A percentile compares a stretch with the other conserved stretches of the same genome.
These are phyloP conservation scores for Myotis pilosus DNA, from an alignment of 2,797 vertebrate genomes.

Conservation along the genomic window DNA sequence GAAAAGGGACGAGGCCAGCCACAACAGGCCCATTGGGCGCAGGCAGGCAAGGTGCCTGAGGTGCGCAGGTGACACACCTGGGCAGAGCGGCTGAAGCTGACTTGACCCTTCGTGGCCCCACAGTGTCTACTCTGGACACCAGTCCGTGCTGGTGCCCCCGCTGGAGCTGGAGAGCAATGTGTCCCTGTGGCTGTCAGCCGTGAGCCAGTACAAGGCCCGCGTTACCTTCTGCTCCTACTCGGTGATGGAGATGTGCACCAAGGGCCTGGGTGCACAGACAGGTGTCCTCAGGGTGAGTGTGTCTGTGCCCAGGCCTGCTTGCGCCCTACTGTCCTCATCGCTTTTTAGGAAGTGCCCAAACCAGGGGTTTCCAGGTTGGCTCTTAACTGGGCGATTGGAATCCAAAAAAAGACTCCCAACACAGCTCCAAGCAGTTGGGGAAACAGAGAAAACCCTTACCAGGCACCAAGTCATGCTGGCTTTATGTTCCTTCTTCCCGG, in stretches of 20 bases:
- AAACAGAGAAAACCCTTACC: background rate
- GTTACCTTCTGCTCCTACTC: conserved; percentile 98
- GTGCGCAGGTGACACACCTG: background rate
- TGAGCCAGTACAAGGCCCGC: conserved; percentile 96
- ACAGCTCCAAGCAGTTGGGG: background rate
- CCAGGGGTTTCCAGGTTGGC: background rate
- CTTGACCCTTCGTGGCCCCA: background rate
- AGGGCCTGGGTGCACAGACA: conserved; percentile 93
- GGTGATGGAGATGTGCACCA: conserved; percentile 98
- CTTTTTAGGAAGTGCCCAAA: background rate
- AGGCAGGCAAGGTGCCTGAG: background rate
- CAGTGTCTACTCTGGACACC: conserved; percentile 96
- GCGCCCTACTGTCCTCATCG: background rate
- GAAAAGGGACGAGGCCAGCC: background rate
- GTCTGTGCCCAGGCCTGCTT: background rate
- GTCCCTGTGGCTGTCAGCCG: conserved; percentile 94
- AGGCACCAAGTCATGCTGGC: background rate
- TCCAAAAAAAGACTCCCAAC: background rate
- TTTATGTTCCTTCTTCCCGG: background rate
- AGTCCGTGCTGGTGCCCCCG: conserved; percentile 96
- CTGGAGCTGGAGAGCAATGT: conserved; percentile 96
- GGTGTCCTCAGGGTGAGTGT: conserved; percentile 90
- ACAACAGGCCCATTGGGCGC: background rate
- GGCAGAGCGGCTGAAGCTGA: background rate
- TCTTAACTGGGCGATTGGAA: no score